These are phyloP conservation scores for Lordiphosa clarofinis DNA, from an alignment of 1,140 invertebrate genomes.

Conservation along the genomic window DNA sequence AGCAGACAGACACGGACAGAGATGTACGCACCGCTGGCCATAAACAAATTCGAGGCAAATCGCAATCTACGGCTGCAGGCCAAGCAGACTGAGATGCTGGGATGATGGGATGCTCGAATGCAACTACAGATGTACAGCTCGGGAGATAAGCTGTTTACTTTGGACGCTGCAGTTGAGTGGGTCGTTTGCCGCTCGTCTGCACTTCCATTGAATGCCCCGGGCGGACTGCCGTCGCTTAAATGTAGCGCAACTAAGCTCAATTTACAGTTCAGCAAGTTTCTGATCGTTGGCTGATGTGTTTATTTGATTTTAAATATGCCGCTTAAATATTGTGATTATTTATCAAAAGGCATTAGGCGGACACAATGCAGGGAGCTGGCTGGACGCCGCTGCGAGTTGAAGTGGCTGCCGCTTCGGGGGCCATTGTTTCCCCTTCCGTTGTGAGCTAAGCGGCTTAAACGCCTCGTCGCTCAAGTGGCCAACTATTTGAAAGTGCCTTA, in stretches of 20 bases:
- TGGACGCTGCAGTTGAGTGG: constrained; percentile 57
- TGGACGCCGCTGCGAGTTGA: constrained; percentile 18
- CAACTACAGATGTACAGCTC: constrained; percentile 27
- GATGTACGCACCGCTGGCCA: constrained; percentile 51
- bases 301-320: constrained; percentile 77
- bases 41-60: constrained; percentile 63
- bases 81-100: not conserved
- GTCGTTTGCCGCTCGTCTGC: constrained; percentile 54
- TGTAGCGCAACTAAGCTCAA: constrained; percentile 68
- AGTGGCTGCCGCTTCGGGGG: constrained; percentile 38
- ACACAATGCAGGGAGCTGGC: constrained; percentile 1
- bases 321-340: constrained; percentile 72
- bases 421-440: constrained; percentile 36
- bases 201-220: constrained; percentile 25
- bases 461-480: constrained; percentile 41
- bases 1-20: constrained; percentile 3
- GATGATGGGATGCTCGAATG: constrained; percentile 7
- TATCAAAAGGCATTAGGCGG: constrained; percentile 53
- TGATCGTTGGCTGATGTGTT: constrained; percentile 72
- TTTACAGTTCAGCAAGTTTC: constrained; percentile 73
- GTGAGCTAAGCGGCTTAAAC: constrained; percentile 65
- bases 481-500: constrained; percentile 32
- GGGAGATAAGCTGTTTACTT: constrained; percentile 58
- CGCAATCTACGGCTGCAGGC: constrained; percentile 4
- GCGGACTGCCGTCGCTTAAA: constrained; percentile 46